These are phyloP conservation scores for Phasianus colchicus DNA, from an alignment of 2,113 vertebrate genomes.

Conservation along the genomic window DNA sequence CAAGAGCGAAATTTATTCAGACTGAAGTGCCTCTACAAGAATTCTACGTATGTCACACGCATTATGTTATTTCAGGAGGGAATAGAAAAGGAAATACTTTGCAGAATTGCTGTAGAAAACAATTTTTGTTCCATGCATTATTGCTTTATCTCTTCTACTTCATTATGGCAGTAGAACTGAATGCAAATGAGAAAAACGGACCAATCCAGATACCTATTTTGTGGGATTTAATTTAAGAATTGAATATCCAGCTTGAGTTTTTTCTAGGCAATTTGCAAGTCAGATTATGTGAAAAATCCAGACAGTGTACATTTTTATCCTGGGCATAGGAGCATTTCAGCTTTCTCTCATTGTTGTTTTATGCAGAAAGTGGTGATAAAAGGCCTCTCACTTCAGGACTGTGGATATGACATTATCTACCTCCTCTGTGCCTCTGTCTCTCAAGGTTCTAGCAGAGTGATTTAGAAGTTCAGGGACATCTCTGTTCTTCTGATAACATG, in stretches of 20 bases:
- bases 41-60: neutral
- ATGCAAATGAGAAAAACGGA: conserved; percentile 24
- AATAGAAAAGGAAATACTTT: conserved; percentile 24
- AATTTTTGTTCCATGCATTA: conserved; percentile 11
- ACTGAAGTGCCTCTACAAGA: neutral
- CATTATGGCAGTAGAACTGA: neutral
- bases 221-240: conserved; percentile 37
- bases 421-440: neutral
- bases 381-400: neutral
- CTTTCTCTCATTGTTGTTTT: neutral
- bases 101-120: conserved; percentile 27
- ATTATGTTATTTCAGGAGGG: neutral
- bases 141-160: neutral
- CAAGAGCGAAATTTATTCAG: neutral
- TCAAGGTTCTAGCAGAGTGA: neutral
- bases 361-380: conserved; percentile 1
- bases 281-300: conserved; percentile 42
- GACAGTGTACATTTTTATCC: neutral
- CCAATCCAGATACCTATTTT: neutral
- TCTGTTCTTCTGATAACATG: neutral
- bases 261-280: conserved; percentile 42
- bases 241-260: neutral
- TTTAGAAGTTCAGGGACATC: neutral
- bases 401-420: neutral
- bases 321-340: neutral